Conservation (phyloP, 92 coral and sea anemone genomes). For the Meandrina meandrites region DNA sequence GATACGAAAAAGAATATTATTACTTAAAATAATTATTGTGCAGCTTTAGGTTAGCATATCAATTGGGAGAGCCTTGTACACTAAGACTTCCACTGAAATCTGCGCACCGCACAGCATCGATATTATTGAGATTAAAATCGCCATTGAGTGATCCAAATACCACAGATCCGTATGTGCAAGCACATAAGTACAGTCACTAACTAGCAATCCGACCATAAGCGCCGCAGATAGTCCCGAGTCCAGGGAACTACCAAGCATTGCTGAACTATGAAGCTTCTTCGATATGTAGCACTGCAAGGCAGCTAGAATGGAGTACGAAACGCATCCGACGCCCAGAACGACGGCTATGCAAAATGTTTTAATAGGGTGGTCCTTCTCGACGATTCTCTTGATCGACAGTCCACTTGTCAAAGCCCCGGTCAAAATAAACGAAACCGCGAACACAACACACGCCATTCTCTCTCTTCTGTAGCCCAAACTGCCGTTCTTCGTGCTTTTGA, state of each 20-base stretch:
- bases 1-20: neutral
- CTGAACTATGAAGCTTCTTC: conserved; percentile 35
- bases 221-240: conserved; percentile 43
- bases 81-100: conserved; percentile 13
- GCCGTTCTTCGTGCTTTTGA: conserved; percentile 27
- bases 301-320: conserved; percentile 16
- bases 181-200: conserved; percentile 20
- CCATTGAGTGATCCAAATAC: conserved; percentile 48
- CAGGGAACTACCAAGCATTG: conserved; percentile 37
- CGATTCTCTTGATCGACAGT: conserved; percentile 29
- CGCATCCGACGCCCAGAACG: neutral
- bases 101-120: conserved; percentile 22
- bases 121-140: conserved; percentile 31
- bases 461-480: conserved; percentile 28
- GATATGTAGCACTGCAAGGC: conserved; percentile 27
- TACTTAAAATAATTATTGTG: neutral
- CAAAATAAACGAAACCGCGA: conserved; percentile 24
- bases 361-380: conserved; percentile 2
- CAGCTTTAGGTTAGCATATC: neutral
- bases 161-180: conserved; percentile 27
- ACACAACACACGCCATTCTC: conserved; percentile 14
- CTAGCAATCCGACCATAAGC: conserved; percentile 23
- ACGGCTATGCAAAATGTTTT: conserved; percentile 6
- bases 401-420: conserved; percentile 33
- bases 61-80: conserved; percentile 32